phyloP scores from a whole-genome alignment of 2,888 invertebrate species.

The Herminia tarsipennalis region DNA sequence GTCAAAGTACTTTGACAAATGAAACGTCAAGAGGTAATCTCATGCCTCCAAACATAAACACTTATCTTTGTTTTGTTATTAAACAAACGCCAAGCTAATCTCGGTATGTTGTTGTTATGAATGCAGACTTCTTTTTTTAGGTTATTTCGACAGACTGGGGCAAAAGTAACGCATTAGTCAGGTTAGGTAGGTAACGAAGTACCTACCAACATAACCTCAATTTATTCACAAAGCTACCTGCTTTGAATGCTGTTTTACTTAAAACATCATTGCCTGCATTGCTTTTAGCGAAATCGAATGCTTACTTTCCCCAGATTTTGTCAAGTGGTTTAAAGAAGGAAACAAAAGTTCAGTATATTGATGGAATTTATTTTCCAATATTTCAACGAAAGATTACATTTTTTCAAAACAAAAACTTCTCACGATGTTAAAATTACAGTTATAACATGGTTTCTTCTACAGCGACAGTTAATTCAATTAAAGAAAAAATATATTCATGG shows the following conservation, averaged over 20 bases:
- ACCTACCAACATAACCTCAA: no score
- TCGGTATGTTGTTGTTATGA: not conserved
- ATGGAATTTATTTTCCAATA: conserved; percentile 80
- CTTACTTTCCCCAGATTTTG: not conserved
- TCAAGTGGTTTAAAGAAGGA: conserved; percentile 49
- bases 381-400: conserved; percentile 77
- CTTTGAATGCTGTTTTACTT: no score
- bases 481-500: conserved; percentile 69
- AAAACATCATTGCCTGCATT: no score
- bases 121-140: no score
- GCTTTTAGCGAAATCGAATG: no score
- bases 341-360: conserved; percentile 63
- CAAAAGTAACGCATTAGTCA: no score
- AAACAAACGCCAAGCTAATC: not conserved
- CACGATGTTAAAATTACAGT: conserved; percentile 69
- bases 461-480: conserved; percentile 69
- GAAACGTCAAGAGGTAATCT: no score
- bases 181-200: not conserved
- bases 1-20: no score
- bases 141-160: no score
- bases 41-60: no score
- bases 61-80: not conserved
- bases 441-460: conserved; percentile 63
- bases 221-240: no score
- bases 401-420: conserved; percentile 64